These are phyloP conservation scores for Orgyia antiqua DNA, from an alignment of 2,888 invertebrate species.

Conservation along the genomic window DNA sequence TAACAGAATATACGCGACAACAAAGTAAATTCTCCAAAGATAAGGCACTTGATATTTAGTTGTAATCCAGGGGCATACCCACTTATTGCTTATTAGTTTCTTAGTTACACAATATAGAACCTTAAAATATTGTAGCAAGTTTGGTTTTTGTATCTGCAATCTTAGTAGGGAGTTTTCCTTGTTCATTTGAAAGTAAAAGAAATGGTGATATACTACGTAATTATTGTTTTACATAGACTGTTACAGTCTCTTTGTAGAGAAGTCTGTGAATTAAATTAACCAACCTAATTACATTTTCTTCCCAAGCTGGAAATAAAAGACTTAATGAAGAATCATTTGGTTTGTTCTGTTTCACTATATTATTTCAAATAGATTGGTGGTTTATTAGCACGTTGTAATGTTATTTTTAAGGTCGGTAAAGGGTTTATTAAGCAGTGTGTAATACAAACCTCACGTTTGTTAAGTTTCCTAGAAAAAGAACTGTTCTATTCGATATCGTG, in stretches of 20 bases:
- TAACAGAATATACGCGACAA: conserved; percentile 20
- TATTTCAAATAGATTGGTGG: not conserved
- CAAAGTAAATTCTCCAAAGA: conserved; percentile 28
- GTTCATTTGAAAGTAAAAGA: conserved; percentile 11
- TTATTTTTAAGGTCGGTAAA: no score
- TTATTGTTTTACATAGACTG: conserved; percentile 6
- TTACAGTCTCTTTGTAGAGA: not conserved
- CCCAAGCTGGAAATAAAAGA: not conserved
- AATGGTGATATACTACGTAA: conserved; percentile 10
- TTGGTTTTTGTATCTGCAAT: conserved; percentile 2
- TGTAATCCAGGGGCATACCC: conserved; percentile 19
- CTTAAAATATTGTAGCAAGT: conserved; percentile 1
- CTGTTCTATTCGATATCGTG: not conserved
- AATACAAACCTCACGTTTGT: no score
- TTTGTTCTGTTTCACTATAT: not conserved
- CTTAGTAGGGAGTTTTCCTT: conserved; percentile 2
- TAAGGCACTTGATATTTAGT: conserved; percentile 28
- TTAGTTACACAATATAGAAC: conserved; percentile 4
- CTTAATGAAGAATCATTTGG: not conserved
- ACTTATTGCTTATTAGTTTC: conserved; percentile 19
- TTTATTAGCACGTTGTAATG: no score
- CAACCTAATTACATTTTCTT: conserved; percentile 1
- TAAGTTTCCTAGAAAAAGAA: not conserved
- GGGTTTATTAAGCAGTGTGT: no score
- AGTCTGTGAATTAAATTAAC: not conserved